Percentiles rank a stretch among this genome's conserved stretches.
phyloP scores from a whole-genome alignment of 2,888 invertebrate species.

The Andricus quercusramuli region DNA sequence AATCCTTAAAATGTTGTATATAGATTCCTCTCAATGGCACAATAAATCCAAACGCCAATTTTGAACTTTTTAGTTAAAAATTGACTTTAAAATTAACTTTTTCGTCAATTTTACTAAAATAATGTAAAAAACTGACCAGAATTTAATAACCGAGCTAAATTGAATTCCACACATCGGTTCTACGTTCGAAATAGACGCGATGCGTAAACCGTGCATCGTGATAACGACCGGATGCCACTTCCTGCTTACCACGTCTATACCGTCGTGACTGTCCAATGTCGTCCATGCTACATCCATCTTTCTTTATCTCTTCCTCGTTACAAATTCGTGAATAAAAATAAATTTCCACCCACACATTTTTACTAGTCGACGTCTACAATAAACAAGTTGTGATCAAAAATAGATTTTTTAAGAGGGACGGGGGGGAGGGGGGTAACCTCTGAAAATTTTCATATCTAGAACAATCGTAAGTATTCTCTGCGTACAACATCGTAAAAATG shows the following conservation, averaged over 20 bases:
- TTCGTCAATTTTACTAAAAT: not conserved
- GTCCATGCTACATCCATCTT: conserved; percentile 28
- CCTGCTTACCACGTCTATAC: conserved; percentile 70
- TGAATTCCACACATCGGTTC: not conserved
- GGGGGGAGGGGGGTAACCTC: no score
- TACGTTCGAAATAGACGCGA: conserved; percentile 55
- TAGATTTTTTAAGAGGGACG: no score
- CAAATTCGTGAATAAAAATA: conserved; percentile 14
- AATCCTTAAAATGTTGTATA: not conserved
- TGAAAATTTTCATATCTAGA: not conserved
- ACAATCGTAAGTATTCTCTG: no score
- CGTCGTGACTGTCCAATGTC: conserved; percentile 29
- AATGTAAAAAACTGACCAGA: not conserved
- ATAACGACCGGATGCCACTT: conserved; percentile 73
- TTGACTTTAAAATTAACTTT: no score
- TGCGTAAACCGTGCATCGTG: conserved; percentile 68
- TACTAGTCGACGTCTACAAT: not conserved
- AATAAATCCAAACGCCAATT: not conserved
- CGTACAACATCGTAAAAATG: no score
- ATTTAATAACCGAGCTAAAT: not conserved
- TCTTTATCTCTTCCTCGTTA: conserved; percentile 32
- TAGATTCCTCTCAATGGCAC: not conserved
- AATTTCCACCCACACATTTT: not conserved
- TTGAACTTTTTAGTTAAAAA: not conserved
- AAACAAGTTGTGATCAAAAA: no score